phyloP scores from a whole-genome alignment of 1,140 invertebrate genomes.

The Drosophila santomea region DNA sequence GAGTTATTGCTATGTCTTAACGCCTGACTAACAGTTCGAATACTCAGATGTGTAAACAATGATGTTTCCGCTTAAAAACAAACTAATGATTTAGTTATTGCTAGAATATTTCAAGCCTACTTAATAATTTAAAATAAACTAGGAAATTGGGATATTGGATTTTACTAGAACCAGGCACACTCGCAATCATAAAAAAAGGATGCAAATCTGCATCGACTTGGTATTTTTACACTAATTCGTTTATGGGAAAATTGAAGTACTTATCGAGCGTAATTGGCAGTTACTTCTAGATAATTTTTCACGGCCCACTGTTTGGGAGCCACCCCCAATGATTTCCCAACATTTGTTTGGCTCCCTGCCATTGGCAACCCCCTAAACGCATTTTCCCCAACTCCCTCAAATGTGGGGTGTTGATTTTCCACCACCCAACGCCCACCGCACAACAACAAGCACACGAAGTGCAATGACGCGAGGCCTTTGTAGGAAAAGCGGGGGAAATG shows the following conservation, averaged over 20 bases:
- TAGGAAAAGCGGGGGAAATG: slow-evolving; percentile 10
- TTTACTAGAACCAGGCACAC: not conserved
- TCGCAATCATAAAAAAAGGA: not conserved
- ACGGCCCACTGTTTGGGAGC: slow-evolving; percentile 50
- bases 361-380: slow-evolving; percentile 69
- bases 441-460: slow-evolving; percentile 25
- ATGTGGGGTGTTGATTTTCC: not conserved
- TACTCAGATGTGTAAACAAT: not conserved
- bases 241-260: slow-evolving; percentile 31
- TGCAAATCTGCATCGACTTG: not conserved
- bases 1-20: not conserved
- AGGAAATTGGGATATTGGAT: not conserved
- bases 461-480: slow-evolving; percentile 54
- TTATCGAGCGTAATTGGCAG: slow-evolving; percentile 18
- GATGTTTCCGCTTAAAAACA: not conserved
- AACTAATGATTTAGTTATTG: not conserved
- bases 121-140: too few species aligned
- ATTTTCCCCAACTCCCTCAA: slow-evolving; percentile 19
- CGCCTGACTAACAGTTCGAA: too few species aligned
- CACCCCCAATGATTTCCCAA: slow-evolving; percentile 43
- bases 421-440: slow-evolving; percentile 6
- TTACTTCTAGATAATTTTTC: slow-evolving; percentile 30
- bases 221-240: slow-evolving; percentile 2
- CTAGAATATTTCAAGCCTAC: too few species aligned
- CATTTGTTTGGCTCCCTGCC: slow-evolving; percentile 28